A percentile compares a stretch with the other conserved stretches of the same genome.
Conservation (phyloP, 1,140 invertebrate genomes). For the Panonychus citri region DNA sequence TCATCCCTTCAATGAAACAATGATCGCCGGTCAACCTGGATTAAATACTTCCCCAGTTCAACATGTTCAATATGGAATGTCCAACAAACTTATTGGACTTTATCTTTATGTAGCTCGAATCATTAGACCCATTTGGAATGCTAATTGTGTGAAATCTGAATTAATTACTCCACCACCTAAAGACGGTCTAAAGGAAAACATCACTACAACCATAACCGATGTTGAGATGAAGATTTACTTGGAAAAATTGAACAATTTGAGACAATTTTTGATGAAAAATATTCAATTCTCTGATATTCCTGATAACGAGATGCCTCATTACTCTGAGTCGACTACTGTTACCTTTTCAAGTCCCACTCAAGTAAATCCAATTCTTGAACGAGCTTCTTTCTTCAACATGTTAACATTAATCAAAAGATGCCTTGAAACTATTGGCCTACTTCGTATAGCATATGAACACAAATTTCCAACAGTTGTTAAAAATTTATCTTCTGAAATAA, state of each 20-base stretch:
- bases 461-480: slow-evolving; percentile 55
- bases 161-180: slow-evolving; percentile 14
- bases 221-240: slow-evolving; percentile 34
- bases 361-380: slow-evolving; percentile 20
- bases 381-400: slow-evolving; percentile 49
- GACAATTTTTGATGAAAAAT: slow-evolving; percentile 38
- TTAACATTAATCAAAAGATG: slow-evolving; percentile 50
- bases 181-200: slow-evolving; percentile 9
- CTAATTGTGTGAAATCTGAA: slow-evolving; percentile 17
- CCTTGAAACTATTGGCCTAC: slow-evolving; percentile 73
- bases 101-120: slow-evolving; percentile 72
- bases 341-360: neutral
- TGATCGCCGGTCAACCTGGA: neutral
- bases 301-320: neutral
- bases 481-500: slow-evolving; percentile 28
- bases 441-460: slow-evolving; percentile 77
- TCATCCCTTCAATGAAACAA: neutral
- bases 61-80: slow-evolving; percentile 3
- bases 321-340: too few species aligned
- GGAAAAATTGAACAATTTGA: slow-evolving; percentile 34
- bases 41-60: too few species aligned
- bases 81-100: slow-evolving; percentile 64
- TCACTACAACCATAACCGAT: slow-evolving; percentile 26
- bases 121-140: slow-evolving; percentile 23
- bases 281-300: slow-evolving; percentile 20